These are phyloP conservation scores for Leptothorax acervorum DNA, from an alignment of 2,888 invertebrate species.

Conservation along the genomic window DNA sequence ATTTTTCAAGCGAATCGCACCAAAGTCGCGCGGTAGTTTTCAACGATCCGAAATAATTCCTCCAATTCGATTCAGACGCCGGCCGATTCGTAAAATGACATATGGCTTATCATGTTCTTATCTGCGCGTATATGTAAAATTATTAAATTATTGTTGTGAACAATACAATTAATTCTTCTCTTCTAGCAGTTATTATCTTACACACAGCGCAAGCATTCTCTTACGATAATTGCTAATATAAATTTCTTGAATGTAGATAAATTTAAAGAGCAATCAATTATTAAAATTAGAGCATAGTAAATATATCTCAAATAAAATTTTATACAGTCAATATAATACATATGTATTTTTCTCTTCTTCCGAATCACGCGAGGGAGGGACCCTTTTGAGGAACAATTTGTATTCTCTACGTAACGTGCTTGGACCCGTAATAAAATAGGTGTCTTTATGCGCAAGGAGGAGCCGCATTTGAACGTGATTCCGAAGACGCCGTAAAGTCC, in stretches of 20 bases:
- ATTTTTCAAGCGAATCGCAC: constrained; percentile 35
- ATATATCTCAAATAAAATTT: neutral
- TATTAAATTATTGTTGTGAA: neutral
- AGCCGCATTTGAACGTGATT: constrained; percentile 20
- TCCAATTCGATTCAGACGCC: constrained; percentile 12
- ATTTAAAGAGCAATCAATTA: neutral
- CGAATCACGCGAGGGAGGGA: neutral
- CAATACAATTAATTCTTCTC: neutral
- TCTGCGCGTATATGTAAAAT: neutral
- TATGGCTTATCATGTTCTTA: constrained; percentile 7
- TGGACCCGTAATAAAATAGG: constrained; percentile 25
- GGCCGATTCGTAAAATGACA: neutral
- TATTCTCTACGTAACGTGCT: neutral
- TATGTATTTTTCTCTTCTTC: constrained; percentile 3
- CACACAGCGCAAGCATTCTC: neutral
- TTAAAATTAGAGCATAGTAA: neutral
- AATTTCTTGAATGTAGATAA: neutral
- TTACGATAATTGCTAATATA: neutral
- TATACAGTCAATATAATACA: neutral
- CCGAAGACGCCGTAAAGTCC: constrained; percentile 4
- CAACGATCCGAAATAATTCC: constrained; percentile 22
- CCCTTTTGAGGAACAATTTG: constrained; percentile 25
- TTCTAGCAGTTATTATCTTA: neutral
- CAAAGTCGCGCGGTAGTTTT: constrained; percentile 29
- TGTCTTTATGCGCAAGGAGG: constrained; percentile 28